Evolutionary conservation across 2,888 invertebrate genomes (phyloP).

Genomic region (Chironomus riparius): DNA sequence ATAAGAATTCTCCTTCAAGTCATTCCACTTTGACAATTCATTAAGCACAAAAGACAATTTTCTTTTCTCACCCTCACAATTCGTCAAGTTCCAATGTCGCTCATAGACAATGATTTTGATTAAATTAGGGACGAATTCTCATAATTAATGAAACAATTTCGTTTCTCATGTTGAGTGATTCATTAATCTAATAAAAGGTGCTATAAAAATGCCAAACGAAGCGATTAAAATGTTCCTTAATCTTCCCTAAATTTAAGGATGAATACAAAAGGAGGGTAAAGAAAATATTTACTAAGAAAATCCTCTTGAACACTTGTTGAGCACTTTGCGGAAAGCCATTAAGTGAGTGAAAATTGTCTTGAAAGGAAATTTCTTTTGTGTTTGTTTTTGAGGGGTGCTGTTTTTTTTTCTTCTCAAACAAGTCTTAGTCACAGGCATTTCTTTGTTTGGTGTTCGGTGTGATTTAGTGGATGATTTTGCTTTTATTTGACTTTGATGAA

Average conservation of each 20-base stretch:
- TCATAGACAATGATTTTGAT: too few species aligned
- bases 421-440: too few species aligned
- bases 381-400: conserved; percentile 5
- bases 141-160: too few species aligned
- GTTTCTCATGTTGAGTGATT: too few species aligned
- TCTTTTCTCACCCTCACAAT: too few species aligned
- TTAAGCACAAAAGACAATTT: not conserved
- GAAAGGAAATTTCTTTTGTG: conserved; percentile 17
- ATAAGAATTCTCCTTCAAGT: not conserved
- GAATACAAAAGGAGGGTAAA: not conserved
- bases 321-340: conserved; percentile 6
- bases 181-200: too few species aligned
- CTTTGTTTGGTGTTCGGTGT: too few species aligned
- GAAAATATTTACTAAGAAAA: conserved; percentile 24
- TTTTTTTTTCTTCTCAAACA: not conserved
- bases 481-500: too few species aligned
- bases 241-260: not conserved
- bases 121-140: too few species aligned
- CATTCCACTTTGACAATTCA: not conserved
- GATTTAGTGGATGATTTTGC: too few species aligned
- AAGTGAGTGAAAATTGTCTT: conserved; percentile 9
- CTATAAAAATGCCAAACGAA: conserved; percentile 1
- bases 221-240: conserved; percentile 5
- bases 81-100: not conserved
- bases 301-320: conserved; percentile 23